Evolutionary conservation across 2,113 vertebrate species (phyloP), one percentile per base, ranked within the genome.

Genomic region (Oncorhynchus keta): DNA sequence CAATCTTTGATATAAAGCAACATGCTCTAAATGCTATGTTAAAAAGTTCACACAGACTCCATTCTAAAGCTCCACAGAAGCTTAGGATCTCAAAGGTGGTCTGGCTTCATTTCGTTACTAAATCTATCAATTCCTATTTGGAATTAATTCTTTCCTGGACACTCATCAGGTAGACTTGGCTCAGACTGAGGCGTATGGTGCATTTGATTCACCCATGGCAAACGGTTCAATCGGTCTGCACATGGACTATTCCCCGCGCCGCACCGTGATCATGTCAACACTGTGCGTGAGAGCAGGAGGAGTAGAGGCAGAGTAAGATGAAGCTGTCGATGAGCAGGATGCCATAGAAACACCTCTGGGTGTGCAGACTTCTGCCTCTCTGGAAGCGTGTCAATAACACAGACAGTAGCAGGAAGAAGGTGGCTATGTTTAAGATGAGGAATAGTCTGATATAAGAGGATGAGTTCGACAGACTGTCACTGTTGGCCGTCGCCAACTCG

Each of bases 231-330:
- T 18, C 0, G 59, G 51, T 79, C 67, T 67, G 66, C 20, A 12
- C 48, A 11, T 26, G 24, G 73, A 85, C 2, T 28, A 13, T 16
- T 22, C 14, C 62, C 66, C 55, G 13, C 26, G 8, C 39, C 6
- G 2, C 65, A 70, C 9, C 5, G 16, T 18, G 76, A 70, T 57
- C 82, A 74, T 68, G 79, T 89, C 94, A 99, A 85, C 97, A 99
- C 90, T 97, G 95, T 9, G 93, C 88, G 81, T 94, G 95, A 75
- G 97, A 97, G 93, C 98, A 99, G 49, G 96, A 97, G 1, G 96
- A 97, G 86, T 97, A 99, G 59, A 99, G 91, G 92, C 95, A 98
- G 77, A 98, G 84, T 88, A 99, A 92, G 84, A 99, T 93, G 90
- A 95, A 97, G 89, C 96, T 96, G 84, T 99, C 98, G 32, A 95